Base-by-base conservation (phyloP, 92 coral and sea anemone species). In the Epizoanthus stellaris region DNA sequence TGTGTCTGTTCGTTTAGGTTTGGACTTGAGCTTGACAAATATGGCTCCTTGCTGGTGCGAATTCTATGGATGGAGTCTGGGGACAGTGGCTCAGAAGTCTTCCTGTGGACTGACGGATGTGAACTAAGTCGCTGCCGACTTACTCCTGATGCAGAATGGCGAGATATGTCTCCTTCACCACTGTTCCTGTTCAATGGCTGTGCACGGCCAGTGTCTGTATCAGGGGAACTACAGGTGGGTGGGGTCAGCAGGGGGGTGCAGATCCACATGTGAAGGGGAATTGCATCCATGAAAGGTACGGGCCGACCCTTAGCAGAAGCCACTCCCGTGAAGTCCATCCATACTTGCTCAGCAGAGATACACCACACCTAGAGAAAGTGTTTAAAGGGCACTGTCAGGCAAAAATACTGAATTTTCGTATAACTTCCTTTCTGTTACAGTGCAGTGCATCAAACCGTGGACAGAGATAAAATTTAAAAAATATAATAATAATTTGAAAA, bases 281-380 rank as follows among this genome's bases (percentile, higher is more conserved):
- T 88, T 16, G 99, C 97, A 42, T 97, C 99, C 19, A 97, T 76
- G 60, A 97, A 91, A 56, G 99, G 93, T 87, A 93, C 91, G 5
- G 98, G 97, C 13, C 99, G 94, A 75, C 88, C 87, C 64, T 90
- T 91, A 13, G 91, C 70, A 42, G 90, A 93, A 1, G 93, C 92
- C 42, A 97, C 77, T 2, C 99, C 98, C 67, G 91, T 84, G 85
- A 97, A 97, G 73, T 97, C 99, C 6, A 92, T 86, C 99, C 99
- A 97, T 43, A 92, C 88, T 67, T 97, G 95, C 39, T 92, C 93
- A 42, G 96, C 97, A 12, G 85, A 87, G 65, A 97, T 73, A 69
- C 95, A 91, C 99, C 99, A 97, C 16, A 97, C 99, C 92, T 93
- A 89, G 25, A 66, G 4, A 6, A 11, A 76, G 63, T 1, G 52